These are phyloP conservation scores for Rhopalosiphum padi DNA, from an alignment of 1,140 invertebrate genomes.

Conservation along the genomic window DNA sequence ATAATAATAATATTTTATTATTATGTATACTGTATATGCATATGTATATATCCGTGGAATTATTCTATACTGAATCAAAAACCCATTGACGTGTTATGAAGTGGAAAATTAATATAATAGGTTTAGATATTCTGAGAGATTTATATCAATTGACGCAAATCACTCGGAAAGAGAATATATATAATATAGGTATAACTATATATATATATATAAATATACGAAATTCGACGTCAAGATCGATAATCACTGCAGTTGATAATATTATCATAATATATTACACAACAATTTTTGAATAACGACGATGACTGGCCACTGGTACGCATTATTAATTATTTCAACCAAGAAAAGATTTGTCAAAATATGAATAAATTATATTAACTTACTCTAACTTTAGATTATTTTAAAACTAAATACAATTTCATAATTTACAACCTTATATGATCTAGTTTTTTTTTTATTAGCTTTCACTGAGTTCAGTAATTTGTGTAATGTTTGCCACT, in stretches of 20 bases:
- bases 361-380: background rate
- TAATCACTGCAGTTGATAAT: background rate
- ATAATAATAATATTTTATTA: background rate
- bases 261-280: background rate
- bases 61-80: background rate
- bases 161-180: background rate
- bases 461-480: too few relatives aligned
- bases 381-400: too few relatives aligned
- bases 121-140: background rate
- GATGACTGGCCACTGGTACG: background rate
- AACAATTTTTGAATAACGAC: background rate
- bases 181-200: too few relatives aligned
- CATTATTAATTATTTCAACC: background rate
- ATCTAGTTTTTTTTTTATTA: background rate
- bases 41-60: background rate
- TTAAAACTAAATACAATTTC: too few relatives aligned
- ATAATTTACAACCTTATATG: background rate
- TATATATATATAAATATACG: background rate
- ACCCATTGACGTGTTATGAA: background rate
- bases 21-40: background rate
- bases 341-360: background rate
- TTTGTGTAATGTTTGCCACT: too few relatives aligned
- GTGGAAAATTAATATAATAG: constrained; percentile 24
- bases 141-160: background rate
- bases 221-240: background rate